Conservation (phyloP, 1,140 invertebrate species). For the Chrysoperla carnea region DNA sequence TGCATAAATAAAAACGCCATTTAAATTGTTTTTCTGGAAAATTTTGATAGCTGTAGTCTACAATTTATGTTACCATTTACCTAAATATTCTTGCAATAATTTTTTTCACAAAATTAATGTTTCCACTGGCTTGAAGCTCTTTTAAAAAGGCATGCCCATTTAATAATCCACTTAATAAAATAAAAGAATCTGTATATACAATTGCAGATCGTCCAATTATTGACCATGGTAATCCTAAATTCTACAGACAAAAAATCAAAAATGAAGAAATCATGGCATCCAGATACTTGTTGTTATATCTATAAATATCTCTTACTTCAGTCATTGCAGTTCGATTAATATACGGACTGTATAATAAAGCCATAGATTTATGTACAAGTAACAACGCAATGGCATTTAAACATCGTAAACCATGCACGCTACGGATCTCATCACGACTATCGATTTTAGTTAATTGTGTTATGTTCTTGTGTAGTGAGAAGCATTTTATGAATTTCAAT, state of each 20-base stretch:
- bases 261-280: background rate
- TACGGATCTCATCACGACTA: slow-evolving; percentile 31
- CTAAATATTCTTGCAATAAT: slow-evolving; percentile 12
- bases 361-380: slow-evolving; percentile 44
- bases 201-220: slow-evolving; percentile 41
- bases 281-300: no score
- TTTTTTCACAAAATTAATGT: slow-evolving; percentile 10
- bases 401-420: slow-evolving; percentile 39
- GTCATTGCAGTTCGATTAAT: slow-evolving; percentile 40
- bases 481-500: slow-evolving; percentile 30
- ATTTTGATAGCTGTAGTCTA: no score
- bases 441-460: slow-evolving; percentile 31
- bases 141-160: slow-evolving; percentile 32
- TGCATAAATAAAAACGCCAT: no score
- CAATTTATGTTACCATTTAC: slow-evolving; percentile 1
- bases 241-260: slow-evolving; percentile 16
- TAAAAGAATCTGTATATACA: slow-evolving; percentile 46
- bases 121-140: slow-evolving; percentile 7
- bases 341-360: slow-evolving; percentile 41
- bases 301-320: slow-evolving; percentile 23
- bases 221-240: slow-evolving; percentile 37
- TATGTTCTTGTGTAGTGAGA: slow-evolving; percentile 41
- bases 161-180: slow-evolving; percentile 43
- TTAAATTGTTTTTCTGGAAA: no score
- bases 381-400: slow-evolving; percentile 40